A percentile compares a stretch with the other conserved stretches of the same genome.
phyloP scores from a whole-genome alignment of 2,797 vertebrate species.

The Amniataba percoides region DNA sequence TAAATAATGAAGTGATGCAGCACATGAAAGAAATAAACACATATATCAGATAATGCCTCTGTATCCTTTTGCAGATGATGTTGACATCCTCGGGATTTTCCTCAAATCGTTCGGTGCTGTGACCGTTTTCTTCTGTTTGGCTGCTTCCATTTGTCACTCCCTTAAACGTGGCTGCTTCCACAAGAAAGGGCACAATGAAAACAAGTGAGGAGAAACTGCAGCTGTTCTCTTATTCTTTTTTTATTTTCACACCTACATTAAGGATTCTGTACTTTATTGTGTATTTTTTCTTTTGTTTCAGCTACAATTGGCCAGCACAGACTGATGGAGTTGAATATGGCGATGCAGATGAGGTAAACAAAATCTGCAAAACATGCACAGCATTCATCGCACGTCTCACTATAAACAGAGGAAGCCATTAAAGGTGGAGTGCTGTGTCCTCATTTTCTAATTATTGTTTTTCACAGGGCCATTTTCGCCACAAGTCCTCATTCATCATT shows the following conservation, averaged over 20 bases:
- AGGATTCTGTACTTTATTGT: slow-evolving; percentile 3
- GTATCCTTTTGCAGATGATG: slow-evolving; percentile 87
- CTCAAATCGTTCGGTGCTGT: slow-evolving; percentile 90
- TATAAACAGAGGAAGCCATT: not conserved
- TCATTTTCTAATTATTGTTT: slow-evolving; percentile 22
- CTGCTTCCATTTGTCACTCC: slow-evolving; percentile 89
- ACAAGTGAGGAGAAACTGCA: slow-evolving; percentile 85
- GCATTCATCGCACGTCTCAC: not conserved
- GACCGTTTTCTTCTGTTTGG: slow-evolving; percentile 85
- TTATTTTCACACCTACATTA: not conserved
- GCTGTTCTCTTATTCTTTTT: not conserved
- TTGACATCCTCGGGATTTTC: slow-evolving; percentile 93
- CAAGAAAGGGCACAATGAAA: slow-evolving; percentile 88
- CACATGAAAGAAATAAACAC: not conserved
- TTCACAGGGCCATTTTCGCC: slow-evolving; percentile 95
- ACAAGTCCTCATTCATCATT: slow-evolving; percentile 98
- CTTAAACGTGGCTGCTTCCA: slow-evolving; percentile 91
- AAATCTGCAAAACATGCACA: not conserved
- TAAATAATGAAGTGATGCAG: not conserved
- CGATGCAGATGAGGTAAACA: slow-evolving; percentile 94
- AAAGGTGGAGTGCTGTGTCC: not conserved
- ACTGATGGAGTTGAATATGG: slow-evolving; percentile 90
- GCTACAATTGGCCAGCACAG: slow-evolving; percentile 92
- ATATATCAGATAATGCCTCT: not conserved
- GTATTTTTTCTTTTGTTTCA: slow-evolving; percentile 66